Evolutionary conservation across 2,888 invertebrate species (phyloP).

Genomic region (Cephus pulcher): DNA sequence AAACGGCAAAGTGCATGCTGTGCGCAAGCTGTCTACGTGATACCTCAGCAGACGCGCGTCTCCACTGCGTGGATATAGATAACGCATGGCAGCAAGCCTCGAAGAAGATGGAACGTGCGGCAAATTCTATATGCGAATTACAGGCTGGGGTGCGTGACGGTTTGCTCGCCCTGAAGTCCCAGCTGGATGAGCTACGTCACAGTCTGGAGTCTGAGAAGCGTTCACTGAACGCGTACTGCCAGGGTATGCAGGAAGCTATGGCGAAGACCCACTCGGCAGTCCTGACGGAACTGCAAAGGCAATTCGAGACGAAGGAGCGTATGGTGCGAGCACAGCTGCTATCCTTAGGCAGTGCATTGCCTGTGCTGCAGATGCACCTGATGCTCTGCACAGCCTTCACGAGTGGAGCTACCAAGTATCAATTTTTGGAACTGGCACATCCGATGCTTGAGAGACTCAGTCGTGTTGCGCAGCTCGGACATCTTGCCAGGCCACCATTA

Average conservation of each 20-base stretch:
- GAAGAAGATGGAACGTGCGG: constrained; percentile 77
- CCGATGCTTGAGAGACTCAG: constrained; percentile 75
- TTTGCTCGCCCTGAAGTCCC: constrained; percentile 73
- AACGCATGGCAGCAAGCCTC: constrained; percentile 79
- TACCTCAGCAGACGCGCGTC: constrained; percentile 74
- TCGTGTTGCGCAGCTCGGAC: constrained; percentile 75
- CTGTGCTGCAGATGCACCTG: constrained; percentile 77
- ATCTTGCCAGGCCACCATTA: constrained; percentile 68
- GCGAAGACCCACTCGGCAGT: constrained; percentile 76
- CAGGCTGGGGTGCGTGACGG: constrained; percentile 78
- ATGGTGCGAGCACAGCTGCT: constrained; percentile 70
- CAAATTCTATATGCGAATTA: constrained; percentile 69
- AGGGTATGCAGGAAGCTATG: constrained; percentile 76
- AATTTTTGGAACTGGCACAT: constrained; percentile 78
- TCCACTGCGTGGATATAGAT: constrained; percentile 80
- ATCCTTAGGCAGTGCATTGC: constrained; percentile 73
- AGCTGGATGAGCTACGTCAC: constrained; percentile 75
- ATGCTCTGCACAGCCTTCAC: constrained; percentile 79
- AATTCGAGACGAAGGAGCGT: constrained; percentile 70
- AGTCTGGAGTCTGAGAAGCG: constrained; percentile 76
- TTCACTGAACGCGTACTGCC: constrained; percentile 75
- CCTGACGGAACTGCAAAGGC: constrained; percentile 76
- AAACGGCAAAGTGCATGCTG: constrained; percentile 76
- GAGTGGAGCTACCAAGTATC: constrained; percentile 78
- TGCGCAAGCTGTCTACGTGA: constrained; percentile 82